phyloP scores from a whole-genome alignment of 2,888 invertebrate genomes.

The Drosophila quinaria region DNA sequence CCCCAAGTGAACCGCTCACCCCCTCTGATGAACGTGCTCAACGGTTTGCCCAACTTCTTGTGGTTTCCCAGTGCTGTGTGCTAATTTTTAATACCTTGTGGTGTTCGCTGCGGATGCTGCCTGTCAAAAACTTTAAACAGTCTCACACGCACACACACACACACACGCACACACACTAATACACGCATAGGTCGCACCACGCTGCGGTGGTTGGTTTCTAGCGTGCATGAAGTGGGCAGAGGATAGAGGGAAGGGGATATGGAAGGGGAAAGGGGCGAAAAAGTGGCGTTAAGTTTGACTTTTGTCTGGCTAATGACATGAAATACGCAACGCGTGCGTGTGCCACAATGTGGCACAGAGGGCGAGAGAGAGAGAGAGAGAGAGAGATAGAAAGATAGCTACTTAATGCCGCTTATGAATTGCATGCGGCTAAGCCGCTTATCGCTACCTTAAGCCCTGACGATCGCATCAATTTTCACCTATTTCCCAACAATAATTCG shows the following conservation, averaged over 20 bases:
- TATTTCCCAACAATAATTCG: conserved; percentile 8
- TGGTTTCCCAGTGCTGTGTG: conserved; percentile 44
- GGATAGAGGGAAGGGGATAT: too few species aligned
- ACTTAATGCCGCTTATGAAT: conserved; percentile 26
- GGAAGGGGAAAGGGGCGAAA: too few species aligned
- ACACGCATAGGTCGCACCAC: background rate
- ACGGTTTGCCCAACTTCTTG: conserved; percentile 40
- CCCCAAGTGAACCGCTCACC: background rate
- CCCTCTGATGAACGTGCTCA: conserved; percentile 8
- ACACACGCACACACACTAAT: conserved; percentile 1
- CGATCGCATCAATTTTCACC: conserved; percentile 20
- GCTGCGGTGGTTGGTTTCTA: conserved; percentile 5
- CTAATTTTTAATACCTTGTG: conserved; percentile 63
- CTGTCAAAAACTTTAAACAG: conserved; percentile 39
- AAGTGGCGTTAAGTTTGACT: conserved; percentile 21
- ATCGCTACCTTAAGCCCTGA: background rate
- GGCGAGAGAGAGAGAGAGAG: background rate
- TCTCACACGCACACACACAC: conserved; percentile 5
- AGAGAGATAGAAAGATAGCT: background rate
- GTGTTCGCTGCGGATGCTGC: conserved; percentile 40
- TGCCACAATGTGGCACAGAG: background rate
- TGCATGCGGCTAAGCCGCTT: conserved; percentile 30
- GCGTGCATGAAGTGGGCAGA: too few species aligned
- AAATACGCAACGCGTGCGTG: conserved; percentile 31
- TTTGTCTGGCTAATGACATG: conserved; percentile 37